Evolutionary conservation across 1,140 invertebrate genomes (phyloP), one percentile per base, ranked within the genome.

Genomic region (Cephus cinctus): DNA sequence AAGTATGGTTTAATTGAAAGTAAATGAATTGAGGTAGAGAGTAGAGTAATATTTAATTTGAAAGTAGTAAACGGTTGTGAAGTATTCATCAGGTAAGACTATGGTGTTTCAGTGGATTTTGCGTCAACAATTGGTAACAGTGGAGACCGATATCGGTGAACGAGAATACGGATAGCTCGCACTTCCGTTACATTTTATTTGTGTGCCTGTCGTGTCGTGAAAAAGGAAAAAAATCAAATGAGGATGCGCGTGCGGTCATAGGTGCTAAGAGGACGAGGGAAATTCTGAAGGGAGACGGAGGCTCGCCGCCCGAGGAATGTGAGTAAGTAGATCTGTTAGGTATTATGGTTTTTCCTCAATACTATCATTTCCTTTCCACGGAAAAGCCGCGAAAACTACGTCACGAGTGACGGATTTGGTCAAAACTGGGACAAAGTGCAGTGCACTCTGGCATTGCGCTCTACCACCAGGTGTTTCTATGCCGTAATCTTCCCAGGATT

Each of bases 351-450:
- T n/a, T n/a, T n/a, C n/a, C n/a, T n/a, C n/a, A n/a, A n/a, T n/a
- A n/a, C n/a, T n/a, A n/a, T 14, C n/a, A 22, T 22, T 22, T 20
- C 46, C 52, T 59, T 45, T 19, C 53, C 50, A 47, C 41, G 54
- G 59, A 68, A 69, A 70, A 70, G 59, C 61, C 62, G 69, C 66
- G 62, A 71, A 71, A 73, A 61, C 66, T 73, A 71, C 73, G 73
- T 76, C 71, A 76, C 65, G 52, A 68, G 61, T 73, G 71, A 75
- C 68, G 68, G 72, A 73, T 70, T 73, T 62, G 55, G 52, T 60
- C 57, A 69, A 75, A 75, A 73, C 71, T 76, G 70, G 72, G 72
- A 75, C 72, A 76, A 76, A 75, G 73, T 76, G 72, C 72, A 76
- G 61, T 76, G 72, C 68, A 75, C 73, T 76, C 73, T 76, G 71